Base-by-base conservation (phyloP, 2,797 vertebrate genomes). In the Taeniopygia guttata region DNA sequence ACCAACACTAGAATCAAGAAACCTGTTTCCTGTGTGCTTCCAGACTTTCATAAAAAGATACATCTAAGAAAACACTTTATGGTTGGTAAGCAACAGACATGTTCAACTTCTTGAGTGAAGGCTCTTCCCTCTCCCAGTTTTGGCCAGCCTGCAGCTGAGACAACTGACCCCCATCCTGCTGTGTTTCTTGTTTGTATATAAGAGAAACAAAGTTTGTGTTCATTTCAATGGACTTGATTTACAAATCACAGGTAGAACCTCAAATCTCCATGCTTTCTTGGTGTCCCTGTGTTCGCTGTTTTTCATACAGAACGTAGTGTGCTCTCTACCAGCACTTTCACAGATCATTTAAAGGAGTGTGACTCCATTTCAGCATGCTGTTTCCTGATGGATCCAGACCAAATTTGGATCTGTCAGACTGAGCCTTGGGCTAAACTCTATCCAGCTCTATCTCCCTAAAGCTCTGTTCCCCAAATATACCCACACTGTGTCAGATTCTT, bases 1-100 rank as follows among this genome's bases (percentile, higher is more conserved):
- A 97, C 96, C 51, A 97, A 97, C 43, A 60, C 77, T 43, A 79
- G 95, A 77, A 80, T 97, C 79, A 97, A 96, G 95, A 97, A 97
- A 75, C 95, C 97, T 10, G 88, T 95, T 40, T 96, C 96, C 13
- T 97, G 96, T 68, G 22, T 62, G 10, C 42, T 0, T 51, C 81
- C 64, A 55, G 12, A 2, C 13, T 78, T 73, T 52, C 3, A 40
- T 22, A 76, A 6, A 42, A 96, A n/a, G 84, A 51, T 32, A 2
- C 13, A 34, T n/a, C 2, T 16, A 60, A 4, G 0, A 19, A 19
- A 29, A 78, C 1, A 1, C 5, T 0, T 1, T 11, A 0, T 12
- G 43, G 1, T 2, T 36, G 95, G 95, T 96, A 90, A 97, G 94
- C n/a, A 92, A 72, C 3, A 8, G 42, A 29, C 19, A 12, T 4